Percentiles rank a stretch among this genome's conserved stretches.
phyloP scores from a whole-genome alignment of 1,140 invertebrate species.

The Leptestheria dahalacensis region DNA sequence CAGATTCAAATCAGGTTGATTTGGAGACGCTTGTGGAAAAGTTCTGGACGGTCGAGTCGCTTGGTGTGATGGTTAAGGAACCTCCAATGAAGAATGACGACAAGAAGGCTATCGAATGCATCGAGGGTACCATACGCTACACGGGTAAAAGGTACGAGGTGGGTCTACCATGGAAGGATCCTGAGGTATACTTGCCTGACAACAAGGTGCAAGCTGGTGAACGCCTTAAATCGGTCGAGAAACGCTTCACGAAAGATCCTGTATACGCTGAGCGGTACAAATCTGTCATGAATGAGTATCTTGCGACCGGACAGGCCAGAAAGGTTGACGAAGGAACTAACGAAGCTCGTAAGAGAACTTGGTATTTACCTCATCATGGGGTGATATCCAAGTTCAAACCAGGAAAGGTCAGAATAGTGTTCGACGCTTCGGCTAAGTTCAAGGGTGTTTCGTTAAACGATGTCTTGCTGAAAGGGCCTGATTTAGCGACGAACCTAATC shows the following conservation, averaged over 20 bases:
- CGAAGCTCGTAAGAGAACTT: too few species aligned
- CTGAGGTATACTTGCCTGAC: background rate
- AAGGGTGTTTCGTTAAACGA: constrained; percentile 20
- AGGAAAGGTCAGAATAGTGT: constrained; percentile 23
- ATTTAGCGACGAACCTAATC: constrained; percentile 19
- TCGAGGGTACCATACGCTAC: constrained; percentile 8
- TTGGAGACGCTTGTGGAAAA: constrained; percentile 10
- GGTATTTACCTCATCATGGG: constrained; percentile 22
- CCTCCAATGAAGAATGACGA: background rate
- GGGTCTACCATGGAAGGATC: constrained; percentile 7
- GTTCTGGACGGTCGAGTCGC: constrained; percentile 14
- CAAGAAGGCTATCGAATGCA: background rate
- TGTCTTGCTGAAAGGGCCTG: constrained; percentile 20
- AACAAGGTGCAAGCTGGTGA: constrained; percentile 5
- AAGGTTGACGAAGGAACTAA: too few species aligned
- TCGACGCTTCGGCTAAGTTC: constrained; percentile 20
- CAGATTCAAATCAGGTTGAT: background rate
- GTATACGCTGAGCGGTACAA: background rate
- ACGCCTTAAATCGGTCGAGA: constrained; percentile 6
- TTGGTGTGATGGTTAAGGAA: too few species aligned
- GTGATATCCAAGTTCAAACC: constrained; percentile 11
- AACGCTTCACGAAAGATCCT: constrained; percentile 4
- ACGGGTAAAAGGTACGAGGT: constrained; percentile 12
- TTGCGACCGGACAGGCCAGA: constrained; percentile 13
- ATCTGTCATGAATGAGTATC: background rate